Percentiles rank a stretch among this genome's conserved stretches.
These are phyloP conservation scores for Axinella damicornis DNA, from an alignment of 37 sponge, comb jelly and placozoan genomes.

Conservation along the genomic window DNA sequence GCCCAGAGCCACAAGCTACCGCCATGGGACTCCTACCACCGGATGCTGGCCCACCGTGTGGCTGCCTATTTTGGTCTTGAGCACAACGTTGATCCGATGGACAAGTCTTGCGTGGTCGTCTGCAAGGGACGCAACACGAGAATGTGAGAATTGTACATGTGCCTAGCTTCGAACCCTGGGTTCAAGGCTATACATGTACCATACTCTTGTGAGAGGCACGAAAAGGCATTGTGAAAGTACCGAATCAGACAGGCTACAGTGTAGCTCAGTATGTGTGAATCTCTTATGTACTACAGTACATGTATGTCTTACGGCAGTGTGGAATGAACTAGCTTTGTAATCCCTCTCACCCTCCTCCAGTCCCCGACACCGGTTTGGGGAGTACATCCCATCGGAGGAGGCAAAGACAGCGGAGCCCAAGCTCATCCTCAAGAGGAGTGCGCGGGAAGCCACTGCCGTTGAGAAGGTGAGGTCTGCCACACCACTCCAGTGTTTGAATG, in stretches of 20 bases:
- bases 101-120: constrained; percentile 80
- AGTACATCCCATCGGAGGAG: constrained; percentile 62
- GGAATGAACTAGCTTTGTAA: too few species aligned
- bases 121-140: constrained; percentile 81
- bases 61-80: constrained; percentile 94
- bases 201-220: too few species aligned
- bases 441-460: constrained; percentile 14
- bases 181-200: too few species aligned
- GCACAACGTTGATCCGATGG: constrained; percentile 88
- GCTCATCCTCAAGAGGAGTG: constrained; percentile 60
- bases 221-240: too few species aligned
- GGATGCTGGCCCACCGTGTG: constrained; percentile 91
- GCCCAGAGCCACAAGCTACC: constrained; percentile 68
- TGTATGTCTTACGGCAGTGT: too few species aligned
- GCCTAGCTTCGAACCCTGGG: too few species aligned
- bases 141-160: constrained; percentile 58
- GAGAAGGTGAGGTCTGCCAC: background rate
- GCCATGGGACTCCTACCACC: constrained; percentile 85
- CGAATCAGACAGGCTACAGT: too few species aligned
- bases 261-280: too few species aligned
- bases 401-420: constrained; percentile 66
- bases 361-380: constrained; percentile 70
- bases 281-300: too few species aligned
- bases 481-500: too few species aligned
- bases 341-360: constrained; percentile 27